Conservation (phyloP, 2,113 vertebrate genomes). For the Pelodiscus sinensis region DNA sequence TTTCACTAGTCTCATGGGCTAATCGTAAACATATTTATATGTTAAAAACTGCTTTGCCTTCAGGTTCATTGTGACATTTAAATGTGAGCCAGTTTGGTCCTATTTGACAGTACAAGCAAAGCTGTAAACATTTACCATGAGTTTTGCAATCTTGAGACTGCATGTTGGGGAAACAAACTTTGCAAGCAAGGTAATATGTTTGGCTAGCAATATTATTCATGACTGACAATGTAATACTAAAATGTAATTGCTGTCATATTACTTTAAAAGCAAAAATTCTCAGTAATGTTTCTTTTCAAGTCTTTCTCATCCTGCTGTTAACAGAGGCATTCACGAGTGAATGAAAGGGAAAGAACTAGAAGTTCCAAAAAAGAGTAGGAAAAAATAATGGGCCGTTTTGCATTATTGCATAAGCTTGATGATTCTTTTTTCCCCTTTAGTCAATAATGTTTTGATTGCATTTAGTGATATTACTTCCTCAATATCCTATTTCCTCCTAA, state of each 20-base stretch:
- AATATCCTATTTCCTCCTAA: neutral
- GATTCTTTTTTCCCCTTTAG: neutral
- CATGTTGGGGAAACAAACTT: neutral
- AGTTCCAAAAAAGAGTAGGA: neutral
- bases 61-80: neutral
- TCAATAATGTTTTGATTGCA: neutral
- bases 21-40: neutral
- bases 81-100: neutral
- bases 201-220: neutral
- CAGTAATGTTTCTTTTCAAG: neutral
- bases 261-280: neutral
- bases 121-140: neutral
- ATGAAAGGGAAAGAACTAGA: neutral
- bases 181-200: neutral
- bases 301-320: neutral
- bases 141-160: neutral
- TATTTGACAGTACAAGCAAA: neutral
- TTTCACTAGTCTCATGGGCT: neutral
- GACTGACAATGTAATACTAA: neutral
- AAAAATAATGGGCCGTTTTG: neutral
- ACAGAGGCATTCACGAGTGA: neutral
- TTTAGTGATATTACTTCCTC: neutral
- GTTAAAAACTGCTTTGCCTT: neutral
- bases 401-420: neutral
- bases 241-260: neutral